Evolutionary conservation across 2,113 vertebrate genomes (phyloP).

Genomic region (Macquaria australasica): DNA sequence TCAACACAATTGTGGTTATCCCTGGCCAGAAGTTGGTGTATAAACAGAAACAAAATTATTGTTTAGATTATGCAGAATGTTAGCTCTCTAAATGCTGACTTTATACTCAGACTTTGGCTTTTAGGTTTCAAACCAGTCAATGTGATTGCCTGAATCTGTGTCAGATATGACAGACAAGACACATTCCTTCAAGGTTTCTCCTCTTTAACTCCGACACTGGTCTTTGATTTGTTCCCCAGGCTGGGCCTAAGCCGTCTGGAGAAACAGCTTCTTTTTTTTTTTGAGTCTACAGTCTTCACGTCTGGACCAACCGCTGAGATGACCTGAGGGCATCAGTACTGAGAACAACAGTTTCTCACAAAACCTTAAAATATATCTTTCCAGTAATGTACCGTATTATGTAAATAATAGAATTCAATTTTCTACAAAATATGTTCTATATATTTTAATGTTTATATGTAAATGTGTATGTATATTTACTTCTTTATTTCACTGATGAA

Average conservation of each 20-base stretch:
- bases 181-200: not conserved
- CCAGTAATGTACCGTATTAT: too few species aligned
- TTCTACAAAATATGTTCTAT: not conserved
- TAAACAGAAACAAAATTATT: not conserved
- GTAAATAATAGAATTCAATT: too few species aligned
- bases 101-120: not conserved
- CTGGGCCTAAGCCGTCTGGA: not conserved
- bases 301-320: not conserved
- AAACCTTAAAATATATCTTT: not conserved
- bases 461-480: not conserved
- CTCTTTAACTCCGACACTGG: not conserved
- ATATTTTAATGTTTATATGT: not conserved
- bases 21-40: not conserved
- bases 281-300: not conserved
- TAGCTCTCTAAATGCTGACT: not conserved
- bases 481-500: not conserved
- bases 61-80: not conserved
- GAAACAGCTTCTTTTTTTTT: not conserved
- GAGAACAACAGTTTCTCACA: not conserved
- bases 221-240: not conserved
- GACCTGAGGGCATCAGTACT: not conserved
- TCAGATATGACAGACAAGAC: not conserved
- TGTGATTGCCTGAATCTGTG: not conserved
- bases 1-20: not conserved
- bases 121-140: not conserved